phyloP scores from a whole-genome alignment of 2,888 invertebrate genomes.

The Mongoloraphidia duomilia region DNA sequence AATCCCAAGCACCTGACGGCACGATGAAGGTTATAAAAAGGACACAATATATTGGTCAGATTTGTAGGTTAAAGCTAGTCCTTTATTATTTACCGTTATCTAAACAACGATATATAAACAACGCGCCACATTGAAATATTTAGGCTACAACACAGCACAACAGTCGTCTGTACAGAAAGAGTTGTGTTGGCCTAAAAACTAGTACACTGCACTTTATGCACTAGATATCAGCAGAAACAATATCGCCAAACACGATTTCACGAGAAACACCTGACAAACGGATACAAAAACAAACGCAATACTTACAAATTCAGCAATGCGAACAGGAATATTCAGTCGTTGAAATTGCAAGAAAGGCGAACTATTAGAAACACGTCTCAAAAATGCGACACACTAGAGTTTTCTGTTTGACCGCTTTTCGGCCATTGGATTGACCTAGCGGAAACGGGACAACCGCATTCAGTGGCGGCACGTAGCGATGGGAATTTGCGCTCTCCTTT shows the following conservation, averaged over 20 bases:
- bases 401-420: slow-evolving; percentile 31
- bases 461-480: slow-evolving; percentile 13
- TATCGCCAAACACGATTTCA: neutral
- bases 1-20: too few species aligned
- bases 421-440: slow-evolving; percentile 31
- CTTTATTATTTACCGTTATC: too few species aligned
- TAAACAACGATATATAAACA: too few species aligned
- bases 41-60: too few species aligned
- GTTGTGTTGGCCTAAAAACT: slow-evolving; percentile 3
- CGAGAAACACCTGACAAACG: neutral
- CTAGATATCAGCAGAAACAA: neutral
- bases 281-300: neutral
- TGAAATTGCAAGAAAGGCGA: neutral
- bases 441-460: slow-evolving; percentile 29
- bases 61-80: too few species aligned
- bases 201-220: slow-evolving; percentile 3
- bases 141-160: neutral
- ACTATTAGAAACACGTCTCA: neutral
- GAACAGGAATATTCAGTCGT: too few species aligned
- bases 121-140: neutral
- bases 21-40: too few species aligned
- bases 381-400: slow-evolving; percentile 4
- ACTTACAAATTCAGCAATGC: neutral
- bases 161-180: too few species aligned
- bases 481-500: too few species aligned